Evolutionary conservation across 2,113 vertebrate species (phyloP), one percentile per base, ranked within the genome.

Genomic region (Solea solea): DNA sequence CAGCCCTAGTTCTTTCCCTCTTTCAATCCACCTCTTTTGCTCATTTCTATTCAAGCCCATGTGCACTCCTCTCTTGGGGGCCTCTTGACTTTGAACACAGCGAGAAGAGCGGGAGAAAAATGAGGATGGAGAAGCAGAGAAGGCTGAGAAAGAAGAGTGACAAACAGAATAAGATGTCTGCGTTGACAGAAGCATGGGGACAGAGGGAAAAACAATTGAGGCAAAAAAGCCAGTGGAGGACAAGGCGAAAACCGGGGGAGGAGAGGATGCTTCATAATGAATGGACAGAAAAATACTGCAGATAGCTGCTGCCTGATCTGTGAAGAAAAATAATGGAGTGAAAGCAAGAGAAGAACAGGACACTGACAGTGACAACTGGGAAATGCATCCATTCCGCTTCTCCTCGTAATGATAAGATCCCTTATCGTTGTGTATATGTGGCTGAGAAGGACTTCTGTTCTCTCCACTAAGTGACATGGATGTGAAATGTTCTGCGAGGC

Each of bases 71-170:
- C 78, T 80, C 70, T 46, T 48, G 57, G 40, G 64, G 65, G 54
- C 1, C n/a, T 46, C 63, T 81, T 54, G 70, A 64, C 78, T 83
- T 59, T 80, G 70, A 87, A 82, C 75, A 68, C 75, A 70, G 63
- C 8, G 8, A 71, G 70, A 44, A 48, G 60, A 72, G 70, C 54
- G 13, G 41, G 41, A 60, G 54, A 41, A 85, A 82, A 11, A 80
- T 44, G 39, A 72, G 65, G 53, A 63, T n/a, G 41, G 42, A 11
- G 42, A 44, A 44, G 42, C 42, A 9, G 46, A 64, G 78, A 50
- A 51, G 67, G 59, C 49, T 62, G 68, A 7, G 1, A 60, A 34
- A 53, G 42, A 65, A 16, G 14, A 3, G 50, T 41, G 74, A 77
- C 60, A 72, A 78, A 71, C 28, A 73, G 72, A 83, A 67, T 48